Evolutionary conservation across 2,888 invertebrate species (phyloP).

Genomic region (Atrina japonica): DNA sequence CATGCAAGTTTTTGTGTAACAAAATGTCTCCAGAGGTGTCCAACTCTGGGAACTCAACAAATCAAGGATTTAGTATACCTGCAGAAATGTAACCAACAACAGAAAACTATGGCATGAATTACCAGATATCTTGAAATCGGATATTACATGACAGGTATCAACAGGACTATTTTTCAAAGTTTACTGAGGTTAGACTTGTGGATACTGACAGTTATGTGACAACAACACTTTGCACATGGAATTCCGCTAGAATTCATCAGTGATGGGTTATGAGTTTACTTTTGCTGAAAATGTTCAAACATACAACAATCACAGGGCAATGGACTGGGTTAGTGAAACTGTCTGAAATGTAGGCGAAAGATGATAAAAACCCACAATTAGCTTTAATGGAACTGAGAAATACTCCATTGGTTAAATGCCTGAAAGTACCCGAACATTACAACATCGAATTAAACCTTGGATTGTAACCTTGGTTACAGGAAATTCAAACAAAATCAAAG

Average conservation of each 20-base stretch:
- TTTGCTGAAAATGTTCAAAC: conserved; percentile 18
- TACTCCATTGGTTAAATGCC: conserved; percentile 37
- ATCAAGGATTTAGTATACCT: conserved; percentile 32
- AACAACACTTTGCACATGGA: conserved; percentile 47
- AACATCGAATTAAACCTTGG: conserved; percentile 24
- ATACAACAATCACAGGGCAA: conserved; percentile 52
- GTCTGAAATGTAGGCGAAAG: conserved; percentile 37
- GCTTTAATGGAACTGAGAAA: conserved; percentile 41
- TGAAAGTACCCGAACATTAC: conserved; percentile 29
- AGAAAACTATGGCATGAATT: conserved; percentile 36
- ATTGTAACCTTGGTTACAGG: background rate
- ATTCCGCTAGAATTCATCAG: conserved; percentile 38
- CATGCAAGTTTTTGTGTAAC: conserved; percentile 39
- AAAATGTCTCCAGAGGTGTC: conserved; percentile 36
- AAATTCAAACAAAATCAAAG: conserved; percentile 10
- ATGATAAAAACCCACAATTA: conserved; percentile 36
- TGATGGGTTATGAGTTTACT: conserved; percentile 45
- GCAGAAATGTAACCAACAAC: conserved; percentile 34
- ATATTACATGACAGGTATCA: conserved; percentile 39
- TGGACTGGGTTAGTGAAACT: conserved; percentile 53
- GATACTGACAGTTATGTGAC: conserved; percentile 39
- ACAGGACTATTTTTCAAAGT: conserved; percentile 48
- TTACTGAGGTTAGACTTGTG: conserved; percentile 43
- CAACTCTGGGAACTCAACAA: conserved; percentile 32
- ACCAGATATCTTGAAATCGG: conserved; percentile 40